Evolutionary conservation across 2,113 vertebrate species (phyloP).

Genomic region (Tragelaphus strepsiceros): DNA sequence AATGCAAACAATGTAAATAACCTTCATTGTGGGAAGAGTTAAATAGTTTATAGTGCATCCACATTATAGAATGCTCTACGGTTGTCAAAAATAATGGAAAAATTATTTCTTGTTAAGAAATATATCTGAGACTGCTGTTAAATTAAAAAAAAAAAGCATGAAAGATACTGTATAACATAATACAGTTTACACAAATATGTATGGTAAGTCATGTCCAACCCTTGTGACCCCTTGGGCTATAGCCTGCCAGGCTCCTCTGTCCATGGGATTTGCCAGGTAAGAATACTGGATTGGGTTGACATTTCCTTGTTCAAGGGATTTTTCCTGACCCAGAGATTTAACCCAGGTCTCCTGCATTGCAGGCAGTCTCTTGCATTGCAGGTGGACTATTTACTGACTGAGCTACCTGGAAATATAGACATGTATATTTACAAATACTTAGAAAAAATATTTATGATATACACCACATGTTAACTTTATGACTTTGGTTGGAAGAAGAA

Average conservation of each 20-base stretch:
- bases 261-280: background rate
- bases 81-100: background rate
- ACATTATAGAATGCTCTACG: background rate
- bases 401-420: background rate
- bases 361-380: background rate
- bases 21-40: background rate
- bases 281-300: background rate
- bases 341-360: background rate
- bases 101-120: background rate
- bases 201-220: background rate
- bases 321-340: background rate
- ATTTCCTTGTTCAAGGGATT: background rate
- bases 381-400: background rate
- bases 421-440: background rate
- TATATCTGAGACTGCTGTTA: background rate
- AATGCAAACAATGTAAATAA: background rate
- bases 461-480: background rate
- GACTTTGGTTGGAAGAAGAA: background rate
- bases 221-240: background rate
- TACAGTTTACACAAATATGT: background rate
- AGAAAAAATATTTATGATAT: background rate
- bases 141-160: background rate
- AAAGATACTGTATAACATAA: background rate
- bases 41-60: background rate
- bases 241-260: background rate